Base-by-base conservation (phyloP, 1,140 invertebrate species). In the Drosophila kohkoa region DNA sequence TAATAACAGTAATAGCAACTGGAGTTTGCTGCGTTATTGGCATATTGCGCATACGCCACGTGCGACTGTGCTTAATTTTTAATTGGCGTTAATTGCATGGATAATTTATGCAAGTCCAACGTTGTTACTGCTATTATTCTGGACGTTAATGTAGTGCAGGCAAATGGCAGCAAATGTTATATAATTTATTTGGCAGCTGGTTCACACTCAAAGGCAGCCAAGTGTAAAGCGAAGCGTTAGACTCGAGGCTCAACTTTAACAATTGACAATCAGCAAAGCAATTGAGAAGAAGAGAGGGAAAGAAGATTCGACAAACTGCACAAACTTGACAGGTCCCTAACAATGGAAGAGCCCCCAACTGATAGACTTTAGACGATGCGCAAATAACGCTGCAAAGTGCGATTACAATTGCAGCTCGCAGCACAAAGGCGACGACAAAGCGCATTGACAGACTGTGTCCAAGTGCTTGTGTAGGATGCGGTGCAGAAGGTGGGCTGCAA, bases 91-190 rank as follows among this genome's bases (percentile, higher is more conserved):
- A 77, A 70, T 71, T 64, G 25, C 46, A 16, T 11, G 13, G 7
- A 65, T 65, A 71, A 77, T 77, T 72, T 60, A 78, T 49, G 67
- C 76, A 43, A 60, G 32, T 55, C 25, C 41, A 11, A 43, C 46
- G 13, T 38, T 49, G 51, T 54, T 43, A n/a, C 16, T 51, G 59
- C 49, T 60, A 32, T 48, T 25, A 25, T 25, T 25, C 20, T 25
- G 45, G 8, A 8, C 54, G 8, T 57, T 57, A 16, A 57, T 16
- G 28, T 15, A 63, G 45, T 28, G 46, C 60, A 25, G 30, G 52
- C 20, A 52, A 63, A 38, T 25, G 25, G 10, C 60, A 64, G 48
- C 48, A 25, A 52, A 51, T 64, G 48, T 64, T 64, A 64, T 41
- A 51, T 52, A 52, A 64, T 64, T 41, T 52, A 64, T 38, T 5